phyloP scores from a whole-genome alignment of 2,797 vertebrate species.

The Poeciliopsis presidionis region DNA sequence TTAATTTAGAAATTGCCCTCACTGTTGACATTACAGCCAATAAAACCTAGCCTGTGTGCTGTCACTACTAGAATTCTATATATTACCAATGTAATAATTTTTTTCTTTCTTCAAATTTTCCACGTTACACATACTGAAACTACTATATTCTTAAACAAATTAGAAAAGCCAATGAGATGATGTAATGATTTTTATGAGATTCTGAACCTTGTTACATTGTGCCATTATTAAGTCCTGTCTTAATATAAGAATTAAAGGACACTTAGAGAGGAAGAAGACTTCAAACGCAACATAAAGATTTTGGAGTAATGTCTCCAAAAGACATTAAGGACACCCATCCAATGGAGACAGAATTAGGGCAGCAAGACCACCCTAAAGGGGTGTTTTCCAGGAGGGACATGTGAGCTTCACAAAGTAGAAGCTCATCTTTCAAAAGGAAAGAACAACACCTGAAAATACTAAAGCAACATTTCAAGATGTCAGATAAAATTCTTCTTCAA shows the following conservation, averaged over 20 bases:
- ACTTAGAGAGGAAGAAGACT: neutral
- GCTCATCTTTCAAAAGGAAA: neutral
- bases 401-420: neutral
- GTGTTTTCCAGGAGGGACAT: neutral
- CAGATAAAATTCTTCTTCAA: neutral
- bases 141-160: neutral
- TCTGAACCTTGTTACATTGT: neutral
- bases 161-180: neutral
- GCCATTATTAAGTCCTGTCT: neutral
- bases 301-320: neutral
- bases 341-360: neutral
- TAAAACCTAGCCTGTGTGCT: neutral
- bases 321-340: too few relatives aligned
- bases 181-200: neutral
- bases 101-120: neutral
- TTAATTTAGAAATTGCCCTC: constrained; percentile 3
- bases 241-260: neutral
- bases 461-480: neutral
- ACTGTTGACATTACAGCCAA: neutral
- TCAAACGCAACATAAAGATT: neutral
- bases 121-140: neutral
- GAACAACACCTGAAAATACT: neutral
- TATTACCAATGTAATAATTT: neutral
- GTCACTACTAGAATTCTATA: neutral
- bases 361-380: neutral